Evolutionary conservation across 2,797 vertebrate species (phyloP).

Genomic region (Protonibea diacanthus): DNA sequence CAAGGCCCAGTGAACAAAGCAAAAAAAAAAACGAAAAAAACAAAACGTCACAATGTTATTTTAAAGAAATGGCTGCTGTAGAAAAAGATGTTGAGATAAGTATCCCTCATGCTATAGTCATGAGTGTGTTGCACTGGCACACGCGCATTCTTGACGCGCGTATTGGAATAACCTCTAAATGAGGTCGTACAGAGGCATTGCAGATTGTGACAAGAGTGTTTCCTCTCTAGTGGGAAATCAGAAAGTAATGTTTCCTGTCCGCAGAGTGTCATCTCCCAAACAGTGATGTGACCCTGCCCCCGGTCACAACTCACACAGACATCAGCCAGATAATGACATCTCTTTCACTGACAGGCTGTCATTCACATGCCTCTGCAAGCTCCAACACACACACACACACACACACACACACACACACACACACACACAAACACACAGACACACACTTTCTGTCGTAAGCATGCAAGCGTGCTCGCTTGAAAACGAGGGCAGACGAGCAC

Average conservation of each 20-base stretch:
- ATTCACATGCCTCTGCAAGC: constrained; percentile 65
- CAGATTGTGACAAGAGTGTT: constrained; percentile 70
- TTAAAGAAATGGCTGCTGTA: constrained; percentile 42
- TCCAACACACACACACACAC: constrained; percentile 28
- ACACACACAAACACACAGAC: constrained; percentile 21
- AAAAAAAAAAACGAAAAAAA: constrained; percentile 42
- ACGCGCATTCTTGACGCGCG: constrained; percentile 7
- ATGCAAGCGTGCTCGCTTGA: constrained; percentile 30
- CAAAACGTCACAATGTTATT: constrained; percentile 39
- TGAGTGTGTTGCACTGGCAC: neutral
- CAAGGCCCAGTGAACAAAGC: constrained; percentile 73
- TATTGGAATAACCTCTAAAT: constrained; percentile 71
- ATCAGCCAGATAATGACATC: constrained; percentile 77
- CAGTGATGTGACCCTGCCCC: constrained; percentile 67
- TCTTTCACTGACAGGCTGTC: constrained; percentile 80
- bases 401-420: constrained; percentile 30
- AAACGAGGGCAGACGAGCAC: constrained; percentile 63
- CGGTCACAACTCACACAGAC: constrained; percentile 61
- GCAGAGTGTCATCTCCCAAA: constrained; percentile 58
- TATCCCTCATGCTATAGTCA: constrained; percentile 50
- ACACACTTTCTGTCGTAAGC: neutral
- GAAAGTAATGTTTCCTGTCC: constrained; percentile 81
- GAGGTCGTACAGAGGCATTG: constrained; percentile 62
- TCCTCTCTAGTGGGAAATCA: constrained; percentile 75
- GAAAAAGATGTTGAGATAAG: constrained; percentile 42